Percentiles rank a stretch among this genome's conserved stretches.
Conservation (phyloP, 2,797 vertebrate genomes). For the Carcharodon carcharias region DNA sequence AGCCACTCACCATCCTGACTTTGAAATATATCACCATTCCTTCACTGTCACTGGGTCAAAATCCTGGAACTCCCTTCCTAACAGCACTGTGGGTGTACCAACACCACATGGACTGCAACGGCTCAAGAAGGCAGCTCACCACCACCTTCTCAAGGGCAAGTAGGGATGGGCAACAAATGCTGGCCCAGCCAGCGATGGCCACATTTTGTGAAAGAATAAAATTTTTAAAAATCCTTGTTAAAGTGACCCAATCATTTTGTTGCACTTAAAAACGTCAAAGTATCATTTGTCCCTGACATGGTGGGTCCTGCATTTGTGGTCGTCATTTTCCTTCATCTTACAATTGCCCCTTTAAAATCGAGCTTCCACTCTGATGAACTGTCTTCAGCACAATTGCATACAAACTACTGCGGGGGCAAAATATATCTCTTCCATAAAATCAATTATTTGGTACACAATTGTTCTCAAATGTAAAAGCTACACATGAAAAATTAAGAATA, state of each 20-base stretch:
- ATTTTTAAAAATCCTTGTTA: not conserved
- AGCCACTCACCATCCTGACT: no score
- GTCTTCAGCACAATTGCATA: not conserved
- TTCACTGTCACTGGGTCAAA: no score
- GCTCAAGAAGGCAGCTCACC: no score
- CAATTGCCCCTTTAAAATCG: not conserved
- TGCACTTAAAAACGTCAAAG: not conserved
- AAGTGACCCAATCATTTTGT: not conserved
- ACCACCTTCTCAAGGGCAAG: no score
- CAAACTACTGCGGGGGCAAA: not conserved
- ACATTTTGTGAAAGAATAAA: no score
- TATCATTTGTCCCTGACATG: not conserved
- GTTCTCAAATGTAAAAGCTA: no score
- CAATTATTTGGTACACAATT: not conserved
- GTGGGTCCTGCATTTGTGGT: not conserved
- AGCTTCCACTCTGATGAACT: not conserved
- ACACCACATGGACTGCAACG: no score
- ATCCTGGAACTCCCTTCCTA: no score
- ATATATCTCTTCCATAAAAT: not conserved
- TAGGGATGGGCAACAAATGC: no score
- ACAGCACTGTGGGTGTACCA: no score
- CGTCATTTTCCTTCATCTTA: not conserved
- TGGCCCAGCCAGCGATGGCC: no score
- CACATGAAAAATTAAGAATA: slow-evolving; percentile 12
- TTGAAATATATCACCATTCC: no score